Evolutionary conservation across 2,113 vertebrate genomes (phyloP), one percentile per base, ranked within the genome.

Genomic region (Hepsetus odoe): DNA sequence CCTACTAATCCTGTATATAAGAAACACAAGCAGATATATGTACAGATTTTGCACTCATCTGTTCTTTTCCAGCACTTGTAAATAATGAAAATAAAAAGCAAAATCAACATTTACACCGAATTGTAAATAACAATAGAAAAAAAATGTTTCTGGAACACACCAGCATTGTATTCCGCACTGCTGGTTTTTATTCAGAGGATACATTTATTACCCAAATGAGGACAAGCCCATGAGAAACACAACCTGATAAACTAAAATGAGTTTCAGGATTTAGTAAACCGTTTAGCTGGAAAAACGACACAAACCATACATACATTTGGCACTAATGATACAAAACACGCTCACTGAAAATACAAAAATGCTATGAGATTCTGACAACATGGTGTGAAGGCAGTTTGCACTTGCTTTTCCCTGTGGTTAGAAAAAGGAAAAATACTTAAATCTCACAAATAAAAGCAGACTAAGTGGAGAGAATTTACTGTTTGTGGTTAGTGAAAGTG

Each of bases 31-130:
- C 83, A 84, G 90, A 46, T 91, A 89, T 88, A 86, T 92, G 91
- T 92, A 93, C 91, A 92, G 90, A 91, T 91, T 92, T 91, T 93
- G 91, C 90, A 92, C 88, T 90, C 88, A 83, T 86, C 72, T 82
- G 79, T 87, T 80, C 86, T 89, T 90, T 90, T 89, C 84, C 90
- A 90, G 85, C 86, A 87, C 84, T 90, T 93, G 91, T 92, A 92
- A 90, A 92, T 92, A 92, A 87, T 87, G 35, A 59, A 80, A 80
- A 72, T 80, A 53, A 79, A 75, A 66, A 86, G 85, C 79, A 64
- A 74, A 35, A 61, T 56, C 76, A 83, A 67, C n/a, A n/a, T n/a
- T n/a, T n/a, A n/a, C n/a, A n/a, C n/a, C n/a, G n/a, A n/a, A n/a
- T 65, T 18, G 61, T 65, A 9, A 18, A 65, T 33, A 65, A 32